Percentiles rank a stretch among this genome's conserved stretches.
Conservation (phyloP, 2,888 invertebrate genomes). For the Caenorhabditis sp. region DNA sequence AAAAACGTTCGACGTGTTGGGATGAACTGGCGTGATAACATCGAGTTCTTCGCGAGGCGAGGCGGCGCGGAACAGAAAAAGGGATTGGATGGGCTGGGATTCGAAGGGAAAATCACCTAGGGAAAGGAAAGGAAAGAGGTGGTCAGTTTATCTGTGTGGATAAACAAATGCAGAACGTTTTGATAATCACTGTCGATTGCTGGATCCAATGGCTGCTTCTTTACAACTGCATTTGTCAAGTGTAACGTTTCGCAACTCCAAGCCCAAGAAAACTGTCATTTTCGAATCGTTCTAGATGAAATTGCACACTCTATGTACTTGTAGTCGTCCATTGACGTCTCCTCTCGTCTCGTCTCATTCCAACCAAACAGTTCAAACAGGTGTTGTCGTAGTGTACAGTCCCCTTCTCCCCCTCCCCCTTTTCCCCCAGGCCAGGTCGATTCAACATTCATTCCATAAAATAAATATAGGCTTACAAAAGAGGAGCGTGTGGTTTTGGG, state of each 20-base stretch:
- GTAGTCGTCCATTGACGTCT: too few species aligned
- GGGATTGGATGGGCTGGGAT: too few species aligned
- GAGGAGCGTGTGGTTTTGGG: slow-evolving; percentile 48
- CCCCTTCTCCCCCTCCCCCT: neutral
- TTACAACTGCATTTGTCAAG: too few species aligned
- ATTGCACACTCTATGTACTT: too few species aligned
- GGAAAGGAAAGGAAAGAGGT: too few species aligned
- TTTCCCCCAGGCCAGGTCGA: too few species aligned
- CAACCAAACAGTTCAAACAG: slow-evolving; percentile 51
- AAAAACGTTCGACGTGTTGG: slow-evolving; percentile 20
- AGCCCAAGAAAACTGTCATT: too few species aligned
- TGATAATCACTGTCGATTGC: neutral
- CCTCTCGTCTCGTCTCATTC: too few species aligned
- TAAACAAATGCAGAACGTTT: neutral
- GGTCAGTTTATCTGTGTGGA: slow-evolving; percentile 18
- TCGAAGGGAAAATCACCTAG: neutral
- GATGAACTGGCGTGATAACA: slow-evolving; percentile 56
- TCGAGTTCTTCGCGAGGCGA: slow-evolving; percentile 33
- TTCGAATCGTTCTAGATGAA: too few species aligned
- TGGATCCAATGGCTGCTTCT: too few species aligned
- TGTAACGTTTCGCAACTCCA: too few species aligned
- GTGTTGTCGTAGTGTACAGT: slow-evolving; percentile 61
- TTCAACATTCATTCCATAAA: slow-evolving; percentile 58
- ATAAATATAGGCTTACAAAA: slow-evolving; percentile 61
- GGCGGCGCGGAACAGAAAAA: neutral